Conservation (phyloP, 2,797 vertebrate species). For the Halcyon leucocephala region DNA sequence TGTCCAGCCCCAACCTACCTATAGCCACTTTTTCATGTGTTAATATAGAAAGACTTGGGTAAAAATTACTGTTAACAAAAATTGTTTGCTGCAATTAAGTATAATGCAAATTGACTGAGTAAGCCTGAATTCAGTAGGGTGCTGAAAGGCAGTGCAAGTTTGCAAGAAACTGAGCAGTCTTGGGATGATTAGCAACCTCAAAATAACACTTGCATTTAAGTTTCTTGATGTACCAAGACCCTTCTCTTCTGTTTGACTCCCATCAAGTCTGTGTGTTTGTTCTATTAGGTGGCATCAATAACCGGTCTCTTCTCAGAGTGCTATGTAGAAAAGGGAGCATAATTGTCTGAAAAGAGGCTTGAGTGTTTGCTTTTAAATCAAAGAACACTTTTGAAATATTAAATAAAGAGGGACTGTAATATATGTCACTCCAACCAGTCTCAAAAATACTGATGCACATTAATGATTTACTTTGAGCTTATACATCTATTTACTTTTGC, state of each 20-base stretch:
- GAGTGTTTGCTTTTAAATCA: constrained; percentile 80
- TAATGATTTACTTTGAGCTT: constrained; percentile 78
- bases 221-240: neutral
- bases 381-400: constrained; percentile 72
- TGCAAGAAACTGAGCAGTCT: neutral
- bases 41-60: neutral
- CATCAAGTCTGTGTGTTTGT: constrained; percentile 61
- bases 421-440: constrained; percentile 51
- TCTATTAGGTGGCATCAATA: constrained; percentile 62
- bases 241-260: constrained; percentile 22
- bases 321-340: constrained; percentile 20
- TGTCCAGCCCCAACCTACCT: neutral
- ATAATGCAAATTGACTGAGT: neutral
- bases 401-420: constrained; percentile 66
- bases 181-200: neutral
- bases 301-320: constrained; percentile 4
- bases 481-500: constrained; percentile 73
- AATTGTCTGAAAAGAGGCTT: constrained; percentile 58
- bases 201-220: neutral
- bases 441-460: constrained; percentile 73
- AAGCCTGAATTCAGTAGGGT: neutral
- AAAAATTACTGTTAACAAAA: neutral
- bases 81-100: neutral
- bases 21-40: neutral
- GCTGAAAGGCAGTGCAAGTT: neutral